Percentiles rank a stretch among this genome's conserved stretches.
Conservation (phyloP, 2,797 vertebrate genomes). For the Valencia hispanica region DNA sequence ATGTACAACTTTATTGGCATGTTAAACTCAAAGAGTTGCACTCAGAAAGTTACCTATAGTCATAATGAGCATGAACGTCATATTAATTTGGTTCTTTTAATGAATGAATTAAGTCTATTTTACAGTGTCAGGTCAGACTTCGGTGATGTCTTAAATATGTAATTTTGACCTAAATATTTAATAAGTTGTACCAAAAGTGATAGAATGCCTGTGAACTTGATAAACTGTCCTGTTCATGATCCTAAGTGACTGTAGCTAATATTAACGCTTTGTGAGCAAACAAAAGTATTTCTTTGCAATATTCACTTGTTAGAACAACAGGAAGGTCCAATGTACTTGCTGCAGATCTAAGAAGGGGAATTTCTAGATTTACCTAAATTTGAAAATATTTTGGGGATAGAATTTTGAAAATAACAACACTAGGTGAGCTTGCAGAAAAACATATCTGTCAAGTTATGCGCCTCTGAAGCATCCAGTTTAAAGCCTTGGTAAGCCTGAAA, state of each 20-base stretch:
- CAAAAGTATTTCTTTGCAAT: too few species aligned
- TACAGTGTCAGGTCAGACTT: not conserved
- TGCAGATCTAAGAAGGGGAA: too few species aligned
- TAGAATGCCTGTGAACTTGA: not conserved
- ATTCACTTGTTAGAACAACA: too few species aligned
- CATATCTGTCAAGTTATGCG: too few species aligned
- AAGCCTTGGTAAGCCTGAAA: too few species aligned
- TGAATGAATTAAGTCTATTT: not conserved
- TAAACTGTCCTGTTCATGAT: not conserved
- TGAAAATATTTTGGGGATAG: too few species aligned
- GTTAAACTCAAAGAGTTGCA: not conserved
- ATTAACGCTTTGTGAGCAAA: too few species aligned
- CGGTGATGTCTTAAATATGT: not conserved
- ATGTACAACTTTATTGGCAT: not conserved
- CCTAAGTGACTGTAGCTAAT: not conserved
- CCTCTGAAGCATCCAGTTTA: too few species aligned
- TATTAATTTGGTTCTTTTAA: not conserved
- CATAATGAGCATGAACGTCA: not conserved
- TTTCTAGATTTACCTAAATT: too few species aligned
- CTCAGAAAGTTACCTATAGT: not conserved
- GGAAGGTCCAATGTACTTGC: too few species aligned
- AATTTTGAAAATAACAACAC: too few species aligned
- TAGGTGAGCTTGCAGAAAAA: too few species aligned
- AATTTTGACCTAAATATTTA: not conserved
- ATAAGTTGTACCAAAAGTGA: not conserved